Percentiles rank a stretch among this genome's conserved stretches.
These are phyloP conservation scores for Oreochromis spilurus DNA, from an alignment of 2,113 vertebrate genomes.

Conservation along the genomic window DNA sequence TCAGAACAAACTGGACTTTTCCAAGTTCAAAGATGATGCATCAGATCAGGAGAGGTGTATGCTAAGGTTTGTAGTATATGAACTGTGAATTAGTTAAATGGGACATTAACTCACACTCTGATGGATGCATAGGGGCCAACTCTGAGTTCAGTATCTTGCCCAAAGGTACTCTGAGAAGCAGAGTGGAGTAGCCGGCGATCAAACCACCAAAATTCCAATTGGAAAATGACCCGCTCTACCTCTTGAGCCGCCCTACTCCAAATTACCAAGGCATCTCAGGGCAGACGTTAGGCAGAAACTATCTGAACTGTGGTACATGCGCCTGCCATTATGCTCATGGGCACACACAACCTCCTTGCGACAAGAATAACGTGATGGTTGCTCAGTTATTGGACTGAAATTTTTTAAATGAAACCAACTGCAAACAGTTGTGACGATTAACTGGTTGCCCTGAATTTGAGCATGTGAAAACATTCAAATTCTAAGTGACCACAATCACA, in stretches of 20 bases:
- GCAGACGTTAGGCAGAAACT: neutral
- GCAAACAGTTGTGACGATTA: neutral
- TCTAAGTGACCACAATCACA: neutral
- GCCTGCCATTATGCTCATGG: neutral
- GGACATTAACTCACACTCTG: neutral
- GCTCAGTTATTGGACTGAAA: neutral
- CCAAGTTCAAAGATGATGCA: neutral
- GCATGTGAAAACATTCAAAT: neutral
- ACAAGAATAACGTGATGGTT: neutral
- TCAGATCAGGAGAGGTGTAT: neutral
- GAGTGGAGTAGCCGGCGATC: rapidly evolving
- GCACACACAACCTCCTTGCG: neutral
- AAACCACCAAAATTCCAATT: neutral
- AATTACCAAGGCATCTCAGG: neutral
- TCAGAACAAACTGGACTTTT: neutral
- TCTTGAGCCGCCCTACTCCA: neutral
- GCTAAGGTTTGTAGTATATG: neutral
- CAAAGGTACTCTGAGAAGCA: neutral
- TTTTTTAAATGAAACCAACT: neutral
- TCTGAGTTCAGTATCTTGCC: neutral
- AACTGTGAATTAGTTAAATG: neutral
- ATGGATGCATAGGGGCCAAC: neutral
- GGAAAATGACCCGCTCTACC: neutral
- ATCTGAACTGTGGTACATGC: neutral
- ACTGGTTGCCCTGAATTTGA: neutral